Evolutionary conservation across 2,888 invertebrate genomes (phyloP).

Genomic region (Proisotoma minuta): DNA sequence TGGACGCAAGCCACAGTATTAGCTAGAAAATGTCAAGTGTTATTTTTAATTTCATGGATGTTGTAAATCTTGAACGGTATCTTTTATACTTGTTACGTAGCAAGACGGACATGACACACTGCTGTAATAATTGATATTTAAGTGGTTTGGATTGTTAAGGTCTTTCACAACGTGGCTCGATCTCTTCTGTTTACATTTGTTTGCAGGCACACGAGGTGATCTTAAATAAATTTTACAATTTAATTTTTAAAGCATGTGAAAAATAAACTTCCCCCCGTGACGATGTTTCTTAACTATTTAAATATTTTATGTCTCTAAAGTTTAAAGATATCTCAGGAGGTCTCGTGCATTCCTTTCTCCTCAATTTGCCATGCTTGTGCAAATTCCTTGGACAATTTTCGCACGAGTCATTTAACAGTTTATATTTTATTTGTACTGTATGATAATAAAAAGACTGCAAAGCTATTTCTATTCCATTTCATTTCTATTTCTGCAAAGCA

Average conservation of each 20-base stretch:
- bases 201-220: not conserved
- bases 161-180: not conserved
- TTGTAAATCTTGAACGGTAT: not conserved
- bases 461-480: too few relatives aligned
- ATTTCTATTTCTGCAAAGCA: too few relatives aligned
- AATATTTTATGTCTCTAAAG: not conserved
- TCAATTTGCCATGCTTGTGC: constrained; percentile 4
- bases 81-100: not conserved
- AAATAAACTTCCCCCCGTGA: constrained; percentile 6
- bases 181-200: not conserved
- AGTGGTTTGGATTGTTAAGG: not conserved
- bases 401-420: constrained; percentile 7
- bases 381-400: constrained; percentile 14
- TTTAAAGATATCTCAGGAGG: not conserved
- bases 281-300: not conserved
- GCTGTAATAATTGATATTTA: not conserved
- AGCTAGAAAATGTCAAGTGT: too few relatives aligned
- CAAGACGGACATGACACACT: not conserved
- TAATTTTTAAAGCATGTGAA: constrained; percentile 13
- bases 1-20: too few relatives aligned
- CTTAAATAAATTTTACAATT: too few relatives aligned
- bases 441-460: not conserved
- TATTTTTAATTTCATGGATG: constrained; percentile 4
- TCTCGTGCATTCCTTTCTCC: constrained; percentile 3
- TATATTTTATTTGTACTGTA: not conserved